Percentiles rank a stretch among this genome's conserved stretches.
These are phyloP conservation scores for Lycodopsis pacificus DNA, from an alignment of 2,797 vertebrate genomes.

Conservation along the genomic window DNA sequence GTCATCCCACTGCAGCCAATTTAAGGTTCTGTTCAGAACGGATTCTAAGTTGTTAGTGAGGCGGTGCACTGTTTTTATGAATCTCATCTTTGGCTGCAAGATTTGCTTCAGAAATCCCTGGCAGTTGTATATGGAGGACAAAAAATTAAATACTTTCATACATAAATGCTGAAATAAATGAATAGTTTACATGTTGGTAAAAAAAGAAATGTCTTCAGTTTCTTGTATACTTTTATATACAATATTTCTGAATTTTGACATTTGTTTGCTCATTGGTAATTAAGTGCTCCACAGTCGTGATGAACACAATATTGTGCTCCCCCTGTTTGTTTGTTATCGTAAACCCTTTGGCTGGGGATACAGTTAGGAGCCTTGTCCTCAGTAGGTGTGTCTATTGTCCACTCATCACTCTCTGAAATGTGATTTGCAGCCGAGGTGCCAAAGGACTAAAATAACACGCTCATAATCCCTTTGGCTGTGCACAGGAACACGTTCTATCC, in stretches of 20 bases:
- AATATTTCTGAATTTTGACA: background rate
- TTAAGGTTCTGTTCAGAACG: slow-evolving; percentile 10
- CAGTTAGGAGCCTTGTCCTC: background rate
- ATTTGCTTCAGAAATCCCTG: slow-evolving; percentile 7
- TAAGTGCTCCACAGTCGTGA: background rate
- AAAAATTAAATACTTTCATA: background rate
- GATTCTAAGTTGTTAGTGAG: slow-evolving; percentile 1
- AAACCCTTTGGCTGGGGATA: background rate
- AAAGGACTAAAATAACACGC: background rate
- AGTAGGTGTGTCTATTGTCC: background rate
- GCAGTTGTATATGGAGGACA: background rate
- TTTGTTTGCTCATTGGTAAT: background rate
- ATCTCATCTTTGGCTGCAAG: slow-evolving; percentile 7
- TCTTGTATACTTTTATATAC: background rate
- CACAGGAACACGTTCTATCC: background rate
- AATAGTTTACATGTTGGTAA: background rate
- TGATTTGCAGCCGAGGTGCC: background rate
- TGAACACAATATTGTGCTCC: background rate
- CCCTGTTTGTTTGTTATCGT: background rate
- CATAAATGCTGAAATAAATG: background rate
- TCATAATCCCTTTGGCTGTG: background rate
- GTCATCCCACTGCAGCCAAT: slow-evolving; percentile 45
- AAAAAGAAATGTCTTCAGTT: background rate
- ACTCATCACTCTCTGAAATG: background rate
- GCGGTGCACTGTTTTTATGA: background rate